Percentiles rank a stretch among this genome's conserved stretches.
phyloP scores from a whole-genome alignment of 2,888 invertebrate species.

The Sesia bembeciformis region DNA sequence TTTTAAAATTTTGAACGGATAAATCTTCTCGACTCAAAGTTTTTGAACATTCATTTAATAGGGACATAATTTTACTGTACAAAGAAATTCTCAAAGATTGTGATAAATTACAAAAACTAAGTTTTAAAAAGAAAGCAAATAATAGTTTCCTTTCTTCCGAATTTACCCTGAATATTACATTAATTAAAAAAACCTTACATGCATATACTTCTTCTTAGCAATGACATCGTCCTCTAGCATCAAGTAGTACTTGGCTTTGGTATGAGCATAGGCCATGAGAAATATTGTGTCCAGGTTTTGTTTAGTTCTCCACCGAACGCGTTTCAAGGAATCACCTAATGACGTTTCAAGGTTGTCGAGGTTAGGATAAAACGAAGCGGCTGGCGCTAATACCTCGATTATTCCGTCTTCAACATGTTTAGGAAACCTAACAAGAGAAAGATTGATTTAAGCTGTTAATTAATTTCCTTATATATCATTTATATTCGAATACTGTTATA shows the following conservation, averaged over 20 bases:
- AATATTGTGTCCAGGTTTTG: constrained; percentile 96
- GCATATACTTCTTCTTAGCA: constrained; percentile 87
- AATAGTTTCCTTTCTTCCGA: too few relatives aligned
- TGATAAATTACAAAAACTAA: too few relatives aligned
- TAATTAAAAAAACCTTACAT: constrained; percentile 74
- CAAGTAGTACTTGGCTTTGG: constrained; percentile 90
- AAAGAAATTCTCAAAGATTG: too few relatives aligned
- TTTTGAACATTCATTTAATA: too few relatives aligned
- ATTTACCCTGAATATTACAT: too few relatives aligned
- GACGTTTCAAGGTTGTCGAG: constrained; percentile 83
- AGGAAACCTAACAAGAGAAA: constrained; percentile 77
- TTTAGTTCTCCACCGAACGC: constrained; percentile 94
- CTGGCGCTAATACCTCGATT: constrained; percentile 91
- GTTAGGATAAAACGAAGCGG: constrained; percentile 90
- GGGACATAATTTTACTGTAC: too few relatives aligned
- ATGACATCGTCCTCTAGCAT: constrained; percentile 96
- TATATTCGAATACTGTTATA: too few relatives aligned
- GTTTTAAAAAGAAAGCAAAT: too few relatives aligned
- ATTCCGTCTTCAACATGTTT: constrained; percentile 84
- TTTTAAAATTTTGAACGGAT: too few relatives aligned
- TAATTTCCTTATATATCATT: too few relatives aligned
- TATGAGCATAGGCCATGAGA: constrained; percentile 94
- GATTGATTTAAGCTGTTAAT: too few relatives aligned
- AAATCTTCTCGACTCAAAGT: too few relatives aligned
- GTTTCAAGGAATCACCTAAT: constrained; percentile 88